Evolutionary conservation across 2,113 vertebrate species (phyloP).

Genomic region (Hystrix cristata): DNA sequence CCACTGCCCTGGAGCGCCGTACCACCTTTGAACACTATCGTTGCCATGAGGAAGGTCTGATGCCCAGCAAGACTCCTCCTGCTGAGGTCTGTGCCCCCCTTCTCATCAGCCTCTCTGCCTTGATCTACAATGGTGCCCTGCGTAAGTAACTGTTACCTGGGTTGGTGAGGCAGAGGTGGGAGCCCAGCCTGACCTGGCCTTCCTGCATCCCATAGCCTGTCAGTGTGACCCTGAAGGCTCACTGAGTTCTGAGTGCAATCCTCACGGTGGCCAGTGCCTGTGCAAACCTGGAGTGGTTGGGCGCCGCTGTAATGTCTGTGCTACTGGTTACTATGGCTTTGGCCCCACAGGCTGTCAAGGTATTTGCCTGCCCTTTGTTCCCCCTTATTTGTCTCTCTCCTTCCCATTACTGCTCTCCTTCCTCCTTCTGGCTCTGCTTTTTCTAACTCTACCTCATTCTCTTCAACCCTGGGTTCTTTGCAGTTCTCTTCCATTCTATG

Average conservation of each 20-base stretch:
- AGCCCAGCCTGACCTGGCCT: background rate
- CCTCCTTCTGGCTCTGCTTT: background rate
- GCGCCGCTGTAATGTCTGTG: constrained; percentile 93
- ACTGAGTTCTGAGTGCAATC: constrained; percentile 93
- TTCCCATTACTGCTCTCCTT: background rate
- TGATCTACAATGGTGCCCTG: constrained; percentile 94
- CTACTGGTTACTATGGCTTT: constrained; percentile 94
- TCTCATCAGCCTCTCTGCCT: constrained; percentile 93
- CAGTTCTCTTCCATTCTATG: constrained; percentile 1
- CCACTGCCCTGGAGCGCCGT: constrained; percentile 89
- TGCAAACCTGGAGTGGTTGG: constrained; percentile 94
- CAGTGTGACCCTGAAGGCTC: constrained; percentile 96
- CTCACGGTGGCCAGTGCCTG: constrained; percentile 95
- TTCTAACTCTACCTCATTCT: background rate
- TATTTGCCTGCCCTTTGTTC: constrained; percentile 73
- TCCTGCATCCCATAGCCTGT: constrained; percentile 89
- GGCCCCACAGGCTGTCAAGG: constrained; percentile 94
- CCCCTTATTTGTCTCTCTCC: background rate
- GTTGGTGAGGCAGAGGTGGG: rapidly evolving
- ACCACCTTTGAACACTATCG: constrained; percentile 94
- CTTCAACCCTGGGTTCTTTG: background rate
- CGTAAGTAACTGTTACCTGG: constrained; percentile 88
- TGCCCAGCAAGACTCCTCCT: constrained; percentile 85
- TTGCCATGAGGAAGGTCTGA: constrained; percentile 92
- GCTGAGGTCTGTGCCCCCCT: constrained; percentile 93